Evolutionary conservation across 2,888 invertebrate genomes (phyloP).

Genomic region (Arrhopalites spinosus): DNA sequence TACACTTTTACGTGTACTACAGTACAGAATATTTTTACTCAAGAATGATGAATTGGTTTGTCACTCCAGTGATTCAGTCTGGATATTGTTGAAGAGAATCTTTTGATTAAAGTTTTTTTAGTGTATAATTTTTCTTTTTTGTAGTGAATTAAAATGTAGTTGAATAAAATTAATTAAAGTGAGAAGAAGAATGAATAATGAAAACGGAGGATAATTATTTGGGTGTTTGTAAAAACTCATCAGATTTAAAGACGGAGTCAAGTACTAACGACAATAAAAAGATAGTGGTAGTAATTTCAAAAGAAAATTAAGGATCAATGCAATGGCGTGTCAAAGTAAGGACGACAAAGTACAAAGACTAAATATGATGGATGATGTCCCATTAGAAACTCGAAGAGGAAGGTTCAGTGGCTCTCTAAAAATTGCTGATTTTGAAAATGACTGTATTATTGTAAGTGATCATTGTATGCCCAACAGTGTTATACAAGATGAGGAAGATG

Average conservation of each 20-base stretch:
- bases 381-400: background rate
- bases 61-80: too few species aligned
- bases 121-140: too few species aligned
- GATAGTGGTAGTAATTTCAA: background rate
- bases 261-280: background rate
- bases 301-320: background rate
- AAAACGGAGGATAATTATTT: slow-evolving; percentile 20
- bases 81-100: too few species aligned
- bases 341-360: background rate
- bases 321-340: background rate
- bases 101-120: too few species aligned
- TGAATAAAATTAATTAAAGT: too few species aligned
- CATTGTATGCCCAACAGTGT: background rate
- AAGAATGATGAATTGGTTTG: too few species aligned
- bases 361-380: background rate
- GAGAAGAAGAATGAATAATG: slow-evolving; percentile 2
- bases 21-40: too few species aligned
- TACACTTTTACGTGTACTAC: too few species aligned
- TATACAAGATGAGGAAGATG: background rate
- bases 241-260: background rate
- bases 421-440: slow-evolving; percentile 14
- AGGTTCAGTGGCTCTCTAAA: slow-evolving; percentile 13
- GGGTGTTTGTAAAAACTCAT: slow-evolving; percentile 6
- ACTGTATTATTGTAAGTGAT: background rate
- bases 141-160: too few species aligned